A percentile compares a stretch with the other conserved stretches of the same genome.
phyloP scores from a whole-genome alignment of 2,888 invertebrate species.

The Stenoptilia bipunctidactyla region DNA sequence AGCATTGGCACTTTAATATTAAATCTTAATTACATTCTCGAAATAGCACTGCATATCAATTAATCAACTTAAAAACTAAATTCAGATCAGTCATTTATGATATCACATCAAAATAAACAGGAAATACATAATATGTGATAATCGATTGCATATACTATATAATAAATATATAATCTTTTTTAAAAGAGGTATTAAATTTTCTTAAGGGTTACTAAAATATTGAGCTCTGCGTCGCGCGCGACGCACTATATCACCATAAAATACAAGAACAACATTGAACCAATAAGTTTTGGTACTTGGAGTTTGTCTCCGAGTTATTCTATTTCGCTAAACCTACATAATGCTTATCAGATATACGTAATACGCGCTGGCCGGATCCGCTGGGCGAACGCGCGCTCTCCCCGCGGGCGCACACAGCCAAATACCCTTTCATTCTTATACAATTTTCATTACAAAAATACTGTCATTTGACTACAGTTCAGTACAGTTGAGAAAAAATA shows the following conservation, averaged over 20 bases:
- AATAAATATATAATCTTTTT: constrained; percentile 64
- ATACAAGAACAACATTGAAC: constrained; percentile 68
- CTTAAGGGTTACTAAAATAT: constrained; percentile 71
- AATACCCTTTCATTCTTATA: constrained; percentile 60
- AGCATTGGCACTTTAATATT: constrained; percentile 73
- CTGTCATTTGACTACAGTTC: constrained; percentile 73
- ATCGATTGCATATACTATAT: constrained; percentile 58
- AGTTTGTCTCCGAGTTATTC: constrained; percentile 59
- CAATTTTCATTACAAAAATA: constrained; percentile 71
- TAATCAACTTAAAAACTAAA: constrained; percentile 73
- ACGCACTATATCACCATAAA: constrained; percentile 64
- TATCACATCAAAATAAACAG: constrained; percentile 75
- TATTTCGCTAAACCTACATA: constrained; percentile 72
- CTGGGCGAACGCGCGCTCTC: constrained; percentile 15
- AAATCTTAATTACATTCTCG: constrained; percentile 68
- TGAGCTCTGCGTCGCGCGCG: constrained; percentile 66
- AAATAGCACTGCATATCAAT: constrained; percentile 69
- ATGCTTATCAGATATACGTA: constrained; percentile 69
- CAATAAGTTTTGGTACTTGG: constrained; percentile 69
- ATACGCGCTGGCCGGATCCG: constrained; percentile 33
- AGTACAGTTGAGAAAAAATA: constrained; percentile 64
- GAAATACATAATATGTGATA: constrained; percentile 68
- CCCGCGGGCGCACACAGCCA: constrained; percentile 30
- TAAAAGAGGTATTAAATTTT: constrained; percentile 71
- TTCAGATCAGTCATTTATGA: constrained; percentile 74